Evolutionary conservation across 1,140 invertebrate species (phyloP).

Genomic region (Phymorhynchus buccinoides): DNA sequence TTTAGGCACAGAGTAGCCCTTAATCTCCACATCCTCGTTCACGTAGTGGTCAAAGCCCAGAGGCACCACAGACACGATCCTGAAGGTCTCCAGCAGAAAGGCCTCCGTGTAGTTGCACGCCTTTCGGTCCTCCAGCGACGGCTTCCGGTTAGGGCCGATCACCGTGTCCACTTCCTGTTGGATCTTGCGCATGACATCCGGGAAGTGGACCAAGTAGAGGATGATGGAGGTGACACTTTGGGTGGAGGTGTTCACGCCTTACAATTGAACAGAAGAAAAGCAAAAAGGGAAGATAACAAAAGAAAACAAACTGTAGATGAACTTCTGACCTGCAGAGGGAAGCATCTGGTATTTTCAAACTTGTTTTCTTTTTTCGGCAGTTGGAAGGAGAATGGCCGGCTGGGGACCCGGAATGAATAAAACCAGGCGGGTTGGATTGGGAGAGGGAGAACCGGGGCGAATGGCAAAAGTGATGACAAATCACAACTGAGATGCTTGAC

Average conservation of each 20-base stretch:
- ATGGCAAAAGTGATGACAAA: too few species aligned
- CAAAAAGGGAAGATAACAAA: too few species aligned
- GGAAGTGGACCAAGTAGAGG: conserved; percentile 65
- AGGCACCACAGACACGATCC: conserved; percentile 69
- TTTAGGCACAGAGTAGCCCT: conserved; percentile 32
- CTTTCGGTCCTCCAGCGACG: conserved; percentile 38
- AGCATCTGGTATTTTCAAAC: too few species aligned
- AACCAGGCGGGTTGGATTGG: too few species aligned
- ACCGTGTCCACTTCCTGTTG: conserved; percentile 47
- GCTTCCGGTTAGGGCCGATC: conserved; percentile 26
- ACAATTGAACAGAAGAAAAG: not conserved
- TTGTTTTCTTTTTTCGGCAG: too few species aligned
- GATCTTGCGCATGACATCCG: conserved; percentile 60
- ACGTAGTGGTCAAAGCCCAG: conserved; percentile 44
- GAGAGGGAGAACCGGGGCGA: too few species aligned
- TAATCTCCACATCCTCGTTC: conserved; percentile 9
- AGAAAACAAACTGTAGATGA: too few species aligned
- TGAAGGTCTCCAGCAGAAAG: conserved; percentile 54
- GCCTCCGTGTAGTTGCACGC: conserved; percentile 62
- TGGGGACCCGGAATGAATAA: too few species aligned
- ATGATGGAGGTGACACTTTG: conserved; percentile 46
- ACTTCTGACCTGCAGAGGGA: too few species aligned
- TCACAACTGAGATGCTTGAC: too few species aligned
- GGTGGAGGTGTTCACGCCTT: conserved; percentile 41
- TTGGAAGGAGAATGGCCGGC: too few species aligned